Evolutionary conservation across 2,888 invertebrate genomes (phyloP).

Genomic region (Drosophila falleni): DNA sequence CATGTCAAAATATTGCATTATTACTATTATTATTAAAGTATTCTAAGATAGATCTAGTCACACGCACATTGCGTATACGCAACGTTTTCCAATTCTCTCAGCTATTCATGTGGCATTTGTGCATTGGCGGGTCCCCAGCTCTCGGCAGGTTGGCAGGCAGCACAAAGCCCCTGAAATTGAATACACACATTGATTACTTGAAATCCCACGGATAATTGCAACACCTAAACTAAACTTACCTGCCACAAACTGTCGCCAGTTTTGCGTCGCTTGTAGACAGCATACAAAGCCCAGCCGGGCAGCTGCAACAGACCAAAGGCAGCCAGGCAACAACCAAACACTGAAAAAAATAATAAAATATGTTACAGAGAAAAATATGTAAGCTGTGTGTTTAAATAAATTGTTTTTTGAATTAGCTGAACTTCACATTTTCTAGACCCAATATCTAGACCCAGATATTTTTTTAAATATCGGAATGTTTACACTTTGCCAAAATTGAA

Average conservation of each 20-base stretch:
- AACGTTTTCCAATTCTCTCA: constrained; percentile 3
- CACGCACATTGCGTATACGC: constrained; percentile 56
- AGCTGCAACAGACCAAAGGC: constrained; percentile 86
- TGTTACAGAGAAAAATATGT: not conserved
- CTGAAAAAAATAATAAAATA: constrained; percentile 44
- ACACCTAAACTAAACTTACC: constrained; percentile 50
- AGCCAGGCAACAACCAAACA: constrained; percentile 86
- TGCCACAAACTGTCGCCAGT: constrained; percentile 45
- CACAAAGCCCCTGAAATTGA: constrained; percentile 71
- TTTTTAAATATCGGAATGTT: too few relatives aligned
- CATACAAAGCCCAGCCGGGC: constrained; percentile 83
- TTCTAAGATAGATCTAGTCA: constrained; percentile 7
- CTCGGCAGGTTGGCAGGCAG: constrained; percentile 71
- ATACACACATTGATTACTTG: constrained; percentile 2
- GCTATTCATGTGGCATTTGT: constrained; percentile 62
- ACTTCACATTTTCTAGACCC: too few relatives aligned
- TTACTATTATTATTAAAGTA: constrained; percentile 14
- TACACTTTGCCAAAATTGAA: too few relatives aligned
- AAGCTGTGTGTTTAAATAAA: not conserved
- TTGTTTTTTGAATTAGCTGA: not conserved
- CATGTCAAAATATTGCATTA: constrained; percentile 27
- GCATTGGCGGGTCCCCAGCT: constrained; percentile 83
- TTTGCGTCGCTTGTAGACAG: constrained; percentile 69
- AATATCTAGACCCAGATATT: too few relatives aligned
- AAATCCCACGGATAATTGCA: constrained; percentile 13